phyloP scores from a whole-genome alignment of 1,140 invertebrate species.

The Drosophila equinoxialis region DNA sequence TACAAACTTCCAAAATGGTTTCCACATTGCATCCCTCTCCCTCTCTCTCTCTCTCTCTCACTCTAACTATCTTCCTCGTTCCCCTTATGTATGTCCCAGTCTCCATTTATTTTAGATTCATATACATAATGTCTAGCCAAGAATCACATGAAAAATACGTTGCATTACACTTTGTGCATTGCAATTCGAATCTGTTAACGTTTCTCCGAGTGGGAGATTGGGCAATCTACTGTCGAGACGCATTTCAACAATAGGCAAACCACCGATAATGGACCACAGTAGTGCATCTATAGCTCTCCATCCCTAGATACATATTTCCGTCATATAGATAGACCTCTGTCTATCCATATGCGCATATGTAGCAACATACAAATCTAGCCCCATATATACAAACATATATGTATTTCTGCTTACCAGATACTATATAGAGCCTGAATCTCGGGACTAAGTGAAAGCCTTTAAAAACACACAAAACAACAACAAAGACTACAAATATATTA shows the following conservation, averaged over 20 bases:
- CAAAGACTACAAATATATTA: conserved; percentile 9
- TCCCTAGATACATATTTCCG: neutral
- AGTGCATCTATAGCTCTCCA: conserved; percentile 32
- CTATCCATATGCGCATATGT: neutral
- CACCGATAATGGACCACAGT: conserved; percentile 57
- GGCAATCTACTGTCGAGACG: neutral
- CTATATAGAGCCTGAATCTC: conserved; percentile 7
- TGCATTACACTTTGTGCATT: neutral
- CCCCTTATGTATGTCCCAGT: too few species aligned
- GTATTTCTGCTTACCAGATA: conserved; percentile 1
- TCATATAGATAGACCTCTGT: neutral
- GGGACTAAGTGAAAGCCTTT: conserved; percentile 8
- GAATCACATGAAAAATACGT: neutral
- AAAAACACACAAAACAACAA: conserved; percentile 8
- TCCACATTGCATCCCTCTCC: neutral
- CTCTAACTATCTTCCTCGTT: neutral
- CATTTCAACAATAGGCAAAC: conserved; percentile 33
- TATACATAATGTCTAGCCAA: neutral
- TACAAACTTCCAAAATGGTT: conserved; percentile 6
- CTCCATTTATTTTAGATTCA: neutral
- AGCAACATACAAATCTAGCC: neutral
- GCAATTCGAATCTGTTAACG: too few species aligned
- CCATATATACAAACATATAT: conserved; percentile 43
- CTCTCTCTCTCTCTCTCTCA: neutral
- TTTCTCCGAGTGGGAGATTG: too few species aligned